Evolutionary conservation across 2,797 vertebrate genomes (phyloP).

Genomic region (Pseudochirops cupreus): DNA sequence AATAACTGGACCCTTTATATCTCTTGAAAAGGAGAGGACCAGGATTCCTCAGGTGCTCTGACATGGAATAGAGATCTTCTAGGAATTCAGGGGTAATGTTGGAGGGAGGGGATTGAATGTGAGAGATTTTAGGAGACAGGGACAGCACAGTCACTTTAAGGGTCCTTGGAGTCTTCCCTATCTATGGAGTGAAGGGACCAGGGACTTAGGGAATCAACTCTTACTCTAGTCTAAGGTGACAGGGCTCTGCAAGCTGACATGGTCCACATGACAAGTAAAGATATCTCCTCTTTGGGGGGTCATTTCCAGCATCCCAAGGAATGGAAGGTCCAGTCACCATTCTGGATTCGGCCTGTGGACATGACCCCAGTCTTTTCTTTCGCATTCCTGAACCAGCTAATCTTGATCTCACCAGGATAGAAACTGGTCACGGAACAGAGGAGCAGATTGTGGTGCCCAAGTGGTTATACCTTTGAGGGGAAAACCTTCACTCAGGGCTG

Average conservation of each 20-base stretch:
- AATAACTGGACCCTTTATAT: not conserved
- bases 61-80: not conserved
- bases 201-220: not conserved
- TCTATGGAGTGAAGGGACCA: not conserved
- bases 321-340: slow-evolving; percentile 51
- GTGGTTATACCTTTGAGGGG: not conserved
- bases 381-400: slow-evolving; percentile 54
- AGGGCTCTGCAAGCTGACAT: slow-evolving; percentile 23
- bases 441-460: not conserved
- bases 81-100: not conserved
- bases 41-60: not conserved
- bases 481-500: slow-evolving; percentile 9
- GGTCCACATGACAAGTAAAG: slow-evolving; percentile 49
- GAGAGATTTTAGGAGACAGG: not conserved
- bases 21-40: slow-evolving; percentile 6
- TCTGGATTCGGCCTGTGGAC: slow-evolving; percentile 13
- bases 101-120: not conserved
- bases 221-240: not conserved
- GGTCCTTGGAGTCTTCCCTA: not conserved
- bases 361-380: slow-evolving; percentile 40
- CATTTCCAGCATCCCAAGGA: slow-evolving; percentile 61
- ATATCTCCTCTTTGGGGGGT: not conserved
- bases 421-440: slow-evolving; percentile 43
- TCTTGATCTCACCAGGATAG: slow-evolving; percentile 47
- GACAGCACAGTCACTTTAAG: not conserved